Conservation (phyloP, 2,797 vertebrate species). For the Hydrocynus forskahlii region DNA sequence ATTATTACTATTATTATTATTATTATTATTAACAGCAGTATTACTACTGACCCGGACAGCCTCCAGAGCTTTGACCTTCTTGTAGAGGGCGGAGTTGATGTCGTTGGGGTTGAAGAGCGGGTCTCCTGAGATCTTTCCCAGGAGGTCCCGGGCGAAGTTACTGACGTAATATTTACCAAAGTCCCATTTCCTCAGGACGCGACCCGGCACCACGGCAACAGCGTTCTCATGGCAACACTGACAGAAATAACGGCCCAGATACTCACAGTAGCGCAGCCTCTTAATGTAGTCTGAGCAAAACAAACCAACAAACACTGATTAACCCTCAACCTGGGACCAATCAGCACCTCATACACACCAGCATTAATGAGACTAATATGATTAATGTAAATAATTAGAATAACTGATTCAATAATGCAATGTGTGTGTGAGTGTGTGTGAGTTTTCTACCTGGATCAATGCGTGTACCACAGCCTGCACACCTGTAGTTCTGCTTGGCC, state of each 20-base stretch:
- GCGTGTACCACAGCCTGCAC: slow-evolving; percentile 94
- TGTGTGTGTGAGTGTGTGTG: too few species aligned
- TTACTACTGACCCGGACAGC: slow-evolving; percentile 83
- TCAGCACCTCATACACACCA: too few species aligned
- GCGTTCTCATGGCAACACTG: slow-evolving; percentile 98
- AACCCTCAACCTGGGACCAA: too few species aligned
- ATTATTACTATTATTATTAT: background rate
- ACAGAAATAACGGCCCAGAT: slow-evolving; percentile 97
- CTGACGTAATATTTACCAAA: slow-evolving; percentile 95
- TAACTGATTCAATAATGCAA: too few species aligned
- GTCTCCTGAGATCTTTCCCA: slow-evolving; percentile 93
- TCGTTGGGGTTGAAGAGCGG: slow-evolving; percentile 94
- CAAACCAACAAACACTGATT: background rate
- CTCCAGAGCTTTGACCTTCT: slow-evolving; percentile 91
- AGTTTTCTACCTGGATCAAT: slow-evolving; percentile 86
- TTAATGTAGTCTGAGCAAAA: slow-evolving; percentile 90
- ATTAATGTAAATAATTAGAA: too few species aligned
- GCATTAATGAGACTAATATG: too few species aligned
- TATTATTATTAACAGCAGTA: background rate
- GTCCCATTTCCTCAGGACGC: slow-evolving; percentile 95
- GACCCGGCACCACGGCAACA: slow-evolving; percentile 88
- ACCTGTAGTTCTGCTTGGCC: slow-evolving; percentile 95
- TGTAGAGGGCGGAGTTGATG: slow-evolving; percentile 90
- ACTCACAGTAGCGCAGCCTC: slow-evolving; percentile 95
- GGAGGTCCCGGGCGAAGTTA: slow-evolving; percentile 95